phyloP scores from a whole-genome alignment of 2,888 invertebrate species.

The Anoncus sp. region DNA sequence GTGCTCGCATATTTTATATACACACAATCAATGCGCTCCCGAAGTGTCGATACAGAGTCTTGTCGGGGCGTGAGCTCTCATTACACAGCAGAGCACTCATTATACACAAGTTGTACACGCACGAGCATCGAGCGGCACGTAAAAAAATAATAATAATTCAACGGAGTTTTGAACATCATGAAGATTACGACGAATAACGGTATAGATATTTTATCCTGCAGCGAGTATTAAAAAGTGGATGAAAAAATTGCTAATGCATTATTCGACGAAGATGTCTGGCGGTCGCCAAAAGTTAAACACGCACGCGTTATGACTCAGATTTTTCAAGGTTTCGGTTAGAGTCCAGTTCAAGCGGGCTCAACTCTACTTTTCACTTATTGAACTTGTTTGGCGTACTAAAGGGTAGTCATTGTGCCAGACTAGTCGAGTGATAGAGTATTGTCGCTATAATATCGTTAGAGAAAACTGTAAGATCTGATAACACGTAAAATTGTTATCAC shows the following conservation, averaged over 20 bases:
- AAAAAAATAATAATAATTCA: slow-evolving; percentile 25
- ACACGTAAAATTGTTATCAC: too few species aligned
- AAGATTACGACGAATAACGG: background rate
- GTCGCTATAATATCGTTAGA: background rate
- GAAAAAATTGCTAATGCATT: background rate
- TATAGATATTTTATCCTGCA: background rate
- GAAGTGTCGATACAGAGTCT: slow-evolving; percentile 33
- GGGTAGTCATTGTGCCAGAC: too few species aligned
- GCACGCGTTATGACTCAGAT: background rate
- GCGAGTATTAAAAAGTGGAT: background rate
- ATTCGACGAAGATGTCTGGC: background rate
- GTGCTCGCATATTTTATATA: background rate
- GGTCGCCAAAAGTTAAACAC: background rate
- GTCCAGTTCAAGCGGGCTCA: background rate
- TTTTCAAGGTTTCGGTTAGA: background rate
- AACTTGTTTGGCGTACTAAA: background rate
- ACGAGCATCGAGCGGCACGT: slow-evolving; percentile 35
- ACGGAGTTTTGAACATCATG: background rate
- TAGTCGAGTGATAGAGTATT: background rate
- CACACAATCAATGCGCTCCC: slow-evolving; percentile 31
- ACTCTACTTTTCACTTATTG: background rate
- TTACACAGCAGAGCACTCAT: slow-evolving; percentile 28
- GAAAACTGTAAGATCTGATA: too few species aligned
- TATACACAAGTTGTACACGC: slow-evolving; percentile 41
- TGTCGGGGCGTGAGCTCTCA: slow-evolving; percentile 26